Conservation (phyloP, 1,140 invertebrate genomes). For the Drosophila parvula region DNA sequence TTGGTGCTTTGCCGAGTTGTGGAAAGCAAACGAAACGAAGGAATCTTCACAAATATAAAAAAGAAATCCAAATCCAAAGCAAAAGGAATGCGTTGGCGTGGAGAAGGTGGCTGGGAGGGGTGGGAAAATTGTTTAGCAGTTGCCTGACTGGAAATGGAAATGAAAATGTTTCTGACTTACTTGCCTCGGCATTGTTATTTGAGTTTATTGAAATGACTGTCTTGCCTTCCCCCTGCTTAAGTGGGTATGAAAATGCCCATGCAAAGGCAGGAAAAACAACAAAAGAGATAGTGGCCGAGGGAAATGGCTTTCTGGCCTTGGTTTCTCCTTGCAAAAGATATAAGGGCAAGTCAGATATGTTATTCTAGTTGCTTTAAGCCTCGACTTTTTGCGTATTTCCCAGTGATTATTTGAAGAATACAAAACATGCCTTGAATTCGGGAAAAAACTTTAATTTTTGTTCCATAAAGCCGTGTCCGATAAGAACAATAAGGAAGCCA, state of each 20-base stretch:
- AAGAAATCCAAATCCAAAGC: conserved; percentile 34
- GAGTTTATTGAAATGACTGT: conserved; percentile 66
- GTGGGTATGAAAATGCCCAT: conserved; percentile 54
- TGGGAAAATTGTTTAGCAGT: conserved; percentile 55
- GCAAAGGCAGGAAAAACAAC: not conserved
- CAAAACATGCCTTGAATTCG: conserved; percentile 12
- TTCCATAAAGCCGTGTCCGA: conserved; percentile 8
- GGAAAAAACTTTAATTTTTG: conserved; percentile 43
- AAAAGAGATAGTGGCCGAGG: conserved; percentile 18
- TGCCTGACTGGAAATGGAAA: conserved; percentile 55
- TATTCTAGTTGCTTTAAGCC: conserved; percentile 1
- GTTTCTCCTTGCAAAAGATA: not conserved
- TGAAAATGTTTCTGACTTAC: conserved; percentile 63
- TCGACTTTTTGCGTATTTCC: conserved; percentile 1
- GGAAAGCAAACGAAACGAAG: conserved; percentile 32
- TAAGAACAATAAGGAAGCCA: conserved; percentile 19
- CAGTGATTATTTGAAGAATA: conserved; percentile 19
- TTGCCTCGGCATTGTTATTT: conserved; percentile 63
- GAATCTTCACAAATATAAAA: conserved; percentile 42
- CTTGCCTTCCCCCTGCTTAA: conserved; percentile 37
- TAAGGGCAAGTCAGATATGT: conserved; percentile 6
- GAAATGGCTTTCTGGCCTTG: conserved; percentile 31
- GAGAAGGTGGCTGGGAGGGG: not conserved
- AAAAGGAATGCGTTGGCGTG: conserved; percentile 14
- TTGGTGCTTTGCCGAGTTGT: conserved; percentile 52